Base-by-base conservation (phyloP, 2,113 vertebrate species). In the Nothoprocta perdicaria region DNA sequence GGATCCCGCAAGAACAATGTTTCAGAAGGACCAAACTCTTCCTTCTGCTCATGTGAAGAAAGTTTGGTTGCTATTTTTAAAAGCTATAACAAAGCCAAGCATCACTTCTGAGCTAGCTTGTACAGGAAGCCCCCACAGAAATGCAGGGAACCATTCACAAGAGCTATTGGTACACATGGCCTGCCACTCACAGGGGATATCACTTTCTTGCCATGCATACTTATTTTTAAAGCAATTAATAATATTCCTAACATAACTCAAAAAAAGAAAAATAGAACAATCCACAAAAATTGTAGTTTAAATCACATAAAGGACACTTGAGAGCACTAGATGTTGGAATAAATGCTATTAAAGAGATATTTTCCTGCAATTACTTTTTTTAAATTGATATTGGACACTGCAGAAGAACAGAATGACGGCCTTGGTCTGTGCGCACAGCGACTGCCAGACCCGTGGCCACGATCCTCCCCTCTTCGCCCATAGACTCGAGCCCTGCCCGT, bases 291-390 rank as follows among this genome's bases (percentile, higher is more conserved):
- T 38, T 79, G 40, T 31, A 38, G 22, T 52, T 86, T 41, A 87
- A 80, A 41, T 22, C 55, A 57, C 67, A 82, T 7, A 80, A 73
- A 74, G 8, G 19, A 38, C 26, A 76, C 2, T 18, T 17, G 33
- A 1, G 4, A 33, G 82, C 52, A 55, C 29, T n/a, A 66, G 35
- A 66, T 46, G 63, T 16, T 80, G 55, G 31, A 63, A 71, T 46
- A 35, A 38, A 18, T 83, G 61, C 40, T 55, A 82, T 55, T 82
- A 63, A 69, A 50, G 29, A 55, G 50, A 11, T 6, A 23, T 71
- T 86, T 89, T 71, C 63, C 77, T 52, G 55, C n/a, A 55, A 90
- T 65, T 69, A 69, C 69, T 63, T 89, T 90, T 90, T 81, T 80
- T 80, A 27, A 55, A 48, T 61, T 71, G 14, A 71, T 86, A 92